Evolutionary conservation across 2,113 vertebrate genomes (phyloP).

Genomic region (Phyllostomus hastatus): DNA sequence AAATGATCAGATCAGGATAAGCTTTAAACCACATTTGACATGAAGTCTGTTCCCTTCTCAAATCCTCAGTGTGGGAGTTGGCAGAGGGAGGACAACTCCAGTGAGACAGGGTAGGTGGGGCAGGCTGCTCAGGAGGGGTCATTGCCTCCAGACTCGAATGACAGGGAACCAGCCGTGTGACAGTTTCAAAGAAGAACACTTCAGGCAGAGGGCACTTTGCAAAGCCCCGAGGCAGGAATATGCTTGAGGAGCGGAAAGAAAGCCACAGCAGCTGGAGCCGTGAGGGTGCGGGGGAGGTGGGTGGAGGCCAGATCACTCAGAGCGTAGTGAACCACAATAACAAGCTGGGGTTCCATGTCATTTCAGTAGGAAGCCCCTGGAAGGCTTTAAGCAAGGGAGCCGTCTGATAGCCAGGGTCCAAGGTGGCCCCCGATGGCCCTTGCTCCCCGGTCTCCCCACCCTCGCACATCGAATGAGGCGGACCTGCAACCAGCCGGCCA

Average conservation of each 20-base stretch:
- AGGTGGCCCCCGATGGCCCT: not conserved
- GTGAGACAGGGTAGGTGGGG: not conserved
- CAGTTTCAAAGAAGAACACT: not conserved
- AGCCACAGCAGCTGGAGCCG: not conserved
- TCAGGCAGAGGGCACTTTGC: not conserved
- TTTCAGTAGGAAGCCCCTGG: not conserved
- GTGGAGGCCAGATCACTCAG: not conserved
- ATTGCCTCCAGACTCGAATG: not conserved
- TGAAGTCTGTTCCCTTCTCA: not conserved
- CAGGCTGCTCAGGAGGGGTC: not conserved
- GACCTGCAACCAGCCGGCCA: not conserved
- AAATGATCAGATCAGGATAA: not conserved
- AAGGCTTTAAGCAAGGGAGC: not conserved
- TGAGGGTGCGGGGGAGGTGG: not conserved
- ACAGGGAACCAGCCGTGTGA: not conserved
- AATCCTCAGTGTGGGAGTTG: not conserved
- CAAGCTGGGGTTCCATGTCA: not conserved
- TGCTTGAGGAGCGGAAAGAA: not conserved
- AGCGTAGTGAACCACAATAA: not conserved
- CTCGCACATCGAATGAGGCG: not conserved
- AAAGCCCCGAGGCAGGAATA: not conserved
- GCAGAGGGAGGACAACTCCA: not conserved
- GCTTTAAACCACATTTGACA: not conserved
- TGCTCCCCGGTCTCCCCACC: not conserved
- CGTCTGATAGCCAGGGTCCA: not conserved